Conservation (phyloP, 2,113 vertebrate genomes). For the Merops nubicus region DNA sequence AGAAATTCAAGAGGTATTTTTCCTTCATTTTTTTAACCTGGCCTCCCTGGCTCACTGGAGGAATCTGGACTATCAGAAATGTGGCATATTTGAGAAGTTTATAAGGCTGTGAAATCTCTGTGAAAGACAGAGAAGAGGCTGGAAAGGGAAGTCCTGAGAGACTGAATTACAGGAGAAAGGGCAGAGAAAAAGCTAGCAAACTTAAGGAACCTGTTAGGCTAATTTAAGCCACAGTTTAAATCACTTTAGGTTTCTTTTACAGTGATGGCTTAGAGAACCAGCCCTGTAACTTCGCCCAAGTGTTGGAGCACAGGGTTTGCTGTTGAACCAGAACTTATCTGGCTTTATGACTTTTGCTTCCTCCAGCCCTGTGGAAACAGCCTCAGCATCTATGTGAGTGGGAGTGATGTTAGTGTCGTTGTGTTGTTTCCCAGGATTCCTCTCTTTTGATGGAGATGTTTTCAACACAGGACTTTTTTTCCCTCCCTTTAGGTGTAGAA, state of each 20-base stretch:
- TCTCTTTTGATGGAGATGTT: background rate
- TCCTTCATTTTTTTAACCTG: background rate
- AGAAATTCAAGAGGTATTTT: background rate
- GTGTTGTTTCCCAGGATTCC: background rate
- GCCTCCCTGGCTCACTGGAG: background rate
- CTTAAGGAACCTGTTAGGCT: background rate
- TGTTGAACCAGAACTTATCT: background rate
- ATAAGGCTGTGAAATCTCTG: background rate
- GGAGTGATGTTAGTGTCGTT: background rate
- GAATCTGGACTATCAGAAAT: background rate
- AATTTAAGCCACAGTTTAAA: background rate
- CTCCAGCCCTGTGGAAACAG: background rate
- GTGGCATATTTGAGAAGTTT: background rate
- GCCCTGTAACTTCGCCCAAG: background rate
- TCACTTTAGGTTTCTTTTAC: background rate
- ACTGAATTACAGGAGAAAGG: background rate
- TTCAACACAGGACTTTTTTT: background rate
- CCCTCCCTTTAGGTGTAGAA: accelerated
- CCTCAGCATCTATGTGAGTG: background rate
- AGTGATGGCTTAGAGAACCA: background rate
- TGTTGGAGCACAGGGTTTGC: background rate
- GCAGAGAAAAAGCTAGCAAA: background rate
- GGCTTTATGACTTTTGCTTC: background rate
- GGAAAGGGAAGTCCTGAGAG: background rate
- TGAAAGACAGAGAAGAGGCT: background rate